A percentile compares a stretch with the other conserved stretches of the same genome.
Conservation (phyloP, 2,113 vertebrate genomes). For the Pleuronectes platessa region DNA sequence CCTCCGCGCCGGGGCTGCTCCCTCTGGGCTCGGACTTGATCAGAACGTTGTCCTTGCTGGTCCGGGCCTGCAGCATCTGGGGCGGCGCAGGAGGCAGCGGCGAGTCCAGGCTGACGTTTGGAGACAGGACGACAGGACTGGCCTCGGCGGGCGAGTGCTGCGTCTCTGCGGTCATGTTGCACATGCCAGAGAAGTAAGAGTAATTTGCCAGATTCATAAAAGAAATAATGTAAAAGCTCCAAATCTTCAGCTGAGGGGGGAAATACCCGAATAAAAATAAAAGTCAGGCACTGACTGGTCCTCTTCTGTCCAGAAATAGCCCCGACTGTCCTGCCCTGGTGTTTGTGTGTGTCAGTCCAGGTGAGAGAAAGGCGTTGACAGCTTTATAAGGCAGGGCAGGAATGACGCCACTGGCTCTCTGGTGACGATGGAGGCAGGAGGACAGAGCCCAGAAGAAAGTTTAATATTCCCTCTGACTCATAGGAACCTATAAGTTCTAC, state of each 20-base stretch:
- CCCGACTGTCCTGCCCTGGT: slow-evolving; percentile 23
- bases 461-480: neutral
- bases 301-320: slow-evolving; percentile 1
- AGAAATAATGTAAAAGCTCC: slow-evolving; percentile 30
- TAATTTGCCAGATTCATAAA: slow-evolving; percentile 89
- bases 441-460: slow-evolving; percentile 12
- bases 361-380: slow-evolving; percentile 79
- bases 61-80: slow-evolving; percentile 72
- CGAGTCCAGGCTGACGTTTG: slow-evolving; percentile 80
- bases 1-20: slow-evolving; percentile 70
- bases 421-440: slow-evolving; percentile 66
- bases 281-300: neutral
- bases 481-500: too few species aligned
- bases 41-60: slow-evolving; percentile 74
- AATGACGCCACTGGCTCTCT: slow-evolving; percentile 74
- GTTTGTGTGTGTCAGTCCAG: slow-evolving; percentile 75
- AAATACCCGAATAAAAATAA: slow-evolving; percentile 4
- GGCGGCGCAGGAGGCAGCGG: slow-evolving; percentile 70
- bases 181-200: slow-evolving; percentile 84
- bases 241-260: slow-evolving; percentile 16
- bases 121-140: slow-evolving; percentile 82
- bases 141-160: slow-evolving; percentile 80
- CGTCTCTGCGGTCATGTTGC: slow-evolving; percentile 86
- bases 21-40: slow-evolving; percentile 85
- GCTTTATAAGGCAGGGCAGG: slow-evolving; percentile 76